Conservation (phyloP, 2,888 invertebrate genomes). For the Incurvaria masculella region DNA sequence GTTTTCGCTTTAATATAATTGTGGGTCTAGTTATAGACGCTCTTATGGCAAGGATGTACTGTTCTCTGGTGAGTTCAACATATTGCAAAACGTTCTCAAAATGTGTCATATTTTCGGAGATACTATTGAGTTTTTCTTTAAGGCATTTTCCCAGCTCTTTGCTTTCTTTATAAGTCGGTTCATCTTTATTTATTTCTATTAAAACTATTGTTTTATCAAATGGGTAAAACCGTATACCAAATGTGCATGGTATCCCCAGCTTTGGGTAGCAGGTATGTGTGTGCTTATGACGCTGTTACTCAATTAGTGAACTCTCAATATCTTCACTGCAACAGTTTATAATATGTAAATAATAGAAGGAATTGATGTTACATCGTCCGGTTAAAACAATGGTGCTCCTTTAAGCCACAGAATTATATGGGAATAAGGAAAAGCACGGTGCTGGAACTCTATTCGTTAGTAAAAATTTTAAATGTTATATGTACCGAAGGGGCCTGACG, state of each 20-base stretch:
- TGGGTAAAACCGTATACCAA: conserved; percentile 16
- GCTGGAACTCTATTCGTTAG: conserved; percentile 21
- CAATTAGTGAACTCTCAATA: conserved; percentile 9
- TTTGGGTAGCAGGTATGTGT: conserved; percentile 16
- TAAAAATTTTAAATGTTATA: conserved; percentile 14
- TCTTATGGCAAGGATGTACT: conserved; percentile 16
- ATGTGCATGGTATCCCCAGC: conserved; percentile 14
- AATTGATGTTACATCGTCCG: conserved; percentile 12
- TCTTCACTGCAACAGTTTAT: conserved; percentile 15
- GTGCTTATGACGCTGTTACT: conserved; percentile 15
- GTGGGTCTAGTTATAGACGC: conserved; percentile 5
- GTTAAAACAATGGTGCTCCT: conserved; percentile 17
- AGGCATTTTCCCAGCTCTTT: conserved; percentile 9
- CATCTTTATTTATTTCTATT: conserved; percentile 3
- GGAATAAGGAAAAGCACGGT: conserved; percentile 21
- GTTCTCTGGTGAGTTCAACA: conserved; percentile 3
- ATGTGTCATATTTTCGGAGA: conserved; percentile 6
- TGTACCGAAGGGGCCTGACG: conserved; percentile 15
- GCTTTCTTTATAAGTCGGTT: conserved; percentile 5
- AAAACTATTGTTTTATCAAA: conserved; percentile 12
- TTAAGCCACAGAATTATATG: conserved; percentile 21
- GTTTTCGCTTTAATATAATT: conserved; percentile 8
- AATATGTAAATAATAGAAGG: conserved; percentile 13
- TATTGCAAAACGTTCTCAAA: conserved; percentile 11
- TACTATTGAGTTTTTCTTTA: conserved; percentile 4